Conservation (phyloP, 2,888 invertebrate genomes). For the Chromoteleia sp. region DNA sequence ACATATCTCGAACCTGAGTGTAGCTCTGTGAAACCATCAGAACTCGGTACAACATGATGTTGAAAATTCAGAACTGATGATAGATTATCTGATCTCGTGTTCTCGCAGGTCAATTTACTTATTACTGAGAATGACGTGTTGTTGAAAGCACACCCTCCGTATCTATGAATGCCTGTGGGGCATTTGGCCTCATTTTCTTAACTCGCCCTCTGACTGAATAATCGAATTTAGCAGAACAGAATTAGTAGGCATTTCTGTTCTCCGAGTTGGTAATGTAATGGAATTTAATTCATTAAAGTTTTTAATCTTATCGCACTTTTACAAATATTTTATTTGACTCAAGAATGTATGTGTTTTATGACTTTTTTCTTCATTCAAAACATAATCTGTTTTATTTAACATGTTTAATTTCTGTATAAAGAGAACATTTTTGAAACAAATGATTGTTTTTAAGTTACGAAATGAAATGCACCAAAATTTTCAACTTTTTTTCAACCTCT, state of each 20-base stretch:
- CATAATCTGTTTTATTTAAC: too few relatives aligned
- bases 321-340: too few relatives aligned
- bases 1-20: slow-evolving; percentile 2
- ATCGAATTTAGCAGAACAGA: slow-evolving; percentile 26
- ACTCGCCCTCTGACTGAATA: slow-evolving; percentile 30
- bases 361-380: too few relatives aligned
- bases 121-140: slow-evolving; percentile 61
- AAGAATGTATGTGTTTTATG: too few relatives aligned
- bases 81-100: slow-evolving; percentile 48
- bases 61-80: slow-evolving; percentile 52
- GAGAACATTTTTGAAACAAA: too few relatives aligned
- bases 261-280: not conserved
- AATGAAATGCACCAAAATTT: too few relatives aligned
- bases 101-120: slow-evolving; percentile 59
- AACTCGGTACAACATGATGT: slow-evolving; percentile 26
- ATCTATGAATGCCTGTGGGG: slow-evolving; percentile 47
- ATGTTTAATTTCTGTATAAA: too few relatives aligned
- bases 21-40: slow-evolving; percentile 15
- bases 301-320: not conserved
- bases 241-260: slow-evolving; percentile 16
- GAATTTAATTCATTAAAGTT: not conserved
- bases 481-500: too few relatives aligned
- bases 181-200: slow-evolving; percentile 44
- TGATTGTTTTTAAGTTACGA: too few relatives aligned
- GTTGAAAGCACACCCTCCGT: slow-evolving; percentile 51